Conservation (phyloP, 2,888 invertebrate genomes). For the Hydrotaea cyrtoneurina region DNA sequence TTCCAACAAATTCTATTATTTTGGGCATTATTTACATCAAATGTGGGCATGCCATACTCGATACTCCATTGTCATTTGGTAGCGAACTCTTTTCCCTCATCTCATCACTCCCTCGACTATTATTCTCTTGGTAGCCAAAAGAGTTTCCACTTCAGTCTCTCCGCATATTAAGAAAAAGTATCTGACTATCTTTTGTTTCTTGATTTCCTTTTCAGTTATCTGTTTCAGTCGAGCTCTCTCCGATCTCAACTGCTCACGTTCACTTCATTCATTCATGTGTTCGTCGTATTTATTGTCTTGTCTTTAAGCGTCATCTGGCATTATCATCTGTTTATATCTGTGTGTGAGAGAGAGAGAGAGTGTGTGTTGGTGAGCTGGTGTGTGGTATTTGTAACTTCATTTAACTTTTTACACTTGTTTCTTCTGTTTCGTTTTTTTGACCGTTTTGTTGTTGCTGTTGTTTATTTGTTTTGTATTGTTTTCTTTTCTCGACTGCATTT, state of each 20-base stretch:
- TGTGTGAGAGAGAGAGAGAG: conserved; percentile 1
- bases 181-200: conserved; percentile 1
- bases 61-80: too few species aligned
- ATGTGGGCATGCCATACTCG: not conserved
- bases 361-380: not conserved
- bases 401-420: conserved; percentile 65
- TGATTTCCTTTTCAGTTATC: not conserved
- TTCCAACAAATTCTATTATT: not conserved
- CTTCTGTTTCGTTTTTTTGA: conserved; percentile 43
- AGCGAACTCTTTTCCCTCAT: not conserved
- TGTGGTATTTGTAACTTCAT: conserved; percentile 54
- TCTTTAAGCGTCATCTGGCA: conserved; percentile 61
- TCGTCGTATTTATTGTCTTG: conserved; percentile 22
- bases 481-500: conserved; percentile 36
- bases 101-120: not conserved
- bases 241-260: not conserved
- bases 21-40: conserved; percentile 28
- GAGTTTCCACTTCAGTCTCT: not conserved
- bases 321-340: conserved; percentile 19
- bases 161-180: conserved; percentile 28
- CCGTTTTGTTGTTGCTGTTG: not conserved
- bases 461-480: not conserved
- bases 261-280: conserved; percentile 21
- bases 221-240: not conserved
- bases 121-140: not conserved